Evolutionary conservation across 2,888 invertebrate species (phyloP).

Genomic region (Orchesellides sinensis): DNA sequence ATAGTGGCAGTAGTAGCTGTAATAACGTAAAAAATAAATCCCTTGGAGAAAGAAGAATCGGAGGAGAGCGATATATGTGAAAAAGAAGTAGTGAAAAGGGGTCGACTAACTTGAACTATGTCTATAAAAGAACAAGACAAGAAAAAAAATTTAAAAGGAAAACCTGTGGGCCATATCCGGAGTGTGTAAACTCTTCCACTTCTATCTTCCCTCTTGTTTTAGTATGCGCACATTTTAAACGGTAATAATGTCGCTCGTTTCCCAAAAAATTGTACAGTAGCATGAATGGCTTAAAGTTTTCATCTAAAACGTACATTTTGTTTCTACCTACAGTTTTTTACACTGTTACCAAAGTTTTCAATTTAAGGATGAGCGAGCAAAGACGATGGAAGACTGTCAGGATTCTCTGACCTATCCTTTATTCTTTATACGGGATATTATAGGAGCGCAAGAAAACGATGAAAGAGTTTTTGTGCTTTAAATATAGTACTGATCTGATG

Average conservation of each 20-base stretch:
- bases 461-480: conserved; percentile 7
- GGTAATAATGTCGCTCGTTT: conserved; percentile 7
- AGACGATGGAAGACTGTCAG: conserved; percentile 46
- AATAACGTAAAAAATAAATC: conserved; percentile 66
- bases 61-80: conserved; percentile 3
- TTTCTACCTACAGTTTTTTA: too few relatives aligned
- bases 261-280: neutral
- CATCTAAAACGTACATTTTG: neutral
- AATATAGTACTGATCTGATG: too few relatives aligned
- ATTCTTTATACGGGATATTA: conserved; percentile 24
- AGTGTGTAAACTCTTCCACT: too few relatives aligned
- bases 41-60: conserved; percentile 38
- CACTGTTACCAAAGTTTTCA: conserved; percentile 47
- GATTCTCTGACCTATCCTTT: conserved; percentile 47
- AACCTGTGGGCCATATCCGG: conserved; percentile 59
- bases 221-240: conserved; percentile 43
- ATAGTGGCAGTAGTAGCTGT: too few relatives aligned
- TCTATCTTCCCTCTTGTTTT: conserved; percentile 9
- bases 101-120: conserved; percentile 42
- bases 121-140: conserved; percentile 57
- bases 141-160: conserved; percentile 44
- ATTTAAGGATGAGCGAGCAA: conserved; percentile 46
- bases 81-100: conserved; percentile 45
- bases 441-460: too few relatives aligned
- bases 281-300: neutral